Evolutionary conservation across 2,113 vertebrate genomes (phyloP), one percentile per base, ranked within the genome.

Genomic region (Chionis minor): DNA sequence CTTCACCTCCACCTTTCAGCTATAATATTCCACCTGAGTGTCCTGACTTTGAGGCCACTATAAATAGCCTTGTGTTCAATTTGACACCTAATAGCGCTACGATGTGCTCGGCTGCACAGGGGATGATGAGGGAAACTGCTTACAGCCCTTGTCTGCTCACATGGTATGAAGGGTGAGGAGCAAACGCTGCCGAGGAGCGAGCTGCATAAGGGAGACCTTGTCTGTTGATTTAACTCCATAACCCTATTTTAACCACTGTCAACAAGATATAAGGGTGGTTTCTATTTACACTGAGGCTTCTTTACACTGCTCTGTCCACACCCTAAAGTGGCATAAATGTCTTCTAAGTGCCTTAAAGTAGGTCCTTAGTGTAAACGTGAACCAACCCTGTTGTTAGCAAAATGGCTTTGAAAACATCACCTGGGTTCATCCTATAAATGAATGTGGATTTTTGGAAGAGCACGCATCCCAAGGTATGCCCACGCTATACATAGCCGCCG

Each of bases 231-330:
- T 90, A 72, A 81, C 40, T 95, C 87, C 45, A 2, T 87, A 65
- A 86, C 82, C 92, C 82, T 86, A 88, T 96, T 96, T 97, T 95
- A 97, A 97, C 94, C 97, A 86, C 91, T 35, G 94, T 95, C 95
- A 91, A 95, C 94, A 97, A 88, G 92, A 97, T 95, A 95, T 33
- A 95, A 80, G 81, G 93, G 92, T 78, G 96, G 95, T 26, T 95
- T 94, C 95, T 96, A 1, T 83, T 96, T 85, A 7, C 95, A 67
- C 94, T 91, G 81, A 79, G 95, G 77, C 83, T 95, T 90, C 95
- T 88, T 85, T 91, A 33, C 91, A 0, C 91, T 90, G 71, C 91
- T 67, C 94, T 77, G 14, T 13, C 95, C 92, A 65, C 91, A 94
- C 96, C 96, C 92, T 59, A 8, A 97, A 97, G 94, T 92, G 91